Conservation (phyloP, 2,888 invertebrate genomes). For the Allophyes oxyacanthae region DNA sequence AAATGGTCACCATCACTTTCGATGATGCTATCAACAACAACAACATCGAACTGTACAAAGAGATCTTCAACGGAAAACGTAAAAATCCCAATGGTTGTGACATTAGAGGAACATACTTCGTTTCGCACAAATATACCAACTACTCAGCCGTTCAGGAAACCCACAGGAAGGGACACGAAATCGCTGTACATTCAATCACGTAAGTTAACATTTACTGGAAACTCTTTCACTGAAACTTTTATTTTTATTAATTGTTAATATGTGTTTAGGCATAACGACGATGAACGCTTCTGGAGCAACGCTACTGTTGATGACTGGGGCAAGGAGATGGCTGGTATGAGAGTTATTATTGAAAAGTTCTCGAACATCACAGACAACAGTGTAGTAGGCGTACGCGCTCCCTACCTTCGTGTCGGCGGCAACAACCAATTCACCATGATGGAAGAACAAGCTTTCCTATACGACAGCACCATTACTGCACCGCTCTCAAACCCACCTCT, state of each 20-base stretch:
- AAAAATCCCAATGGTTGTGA: slow-evolving; percentile 98
- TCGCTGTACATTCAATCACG: slow-evolving; percentile 98
- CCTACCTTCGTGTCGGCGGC: slow-evolving; percentile 97
- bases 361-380: slow-evolving; percentile 97
- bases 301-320: slow-evolving; percentile 98
- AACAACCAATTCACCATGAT: slow-evolving; percentile 99
- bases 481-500: slow-evolving; percentile 97
- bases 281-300: slow-evolving; percentile 97
- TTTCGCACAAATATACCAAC: slow-evolving; percentile 97
- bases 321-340: slow-evolving; percentile 98
- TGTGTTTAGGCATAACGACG: slow-evolving; percentile 93
- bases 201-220: slow-evolving; percentile 85
- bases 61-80: slow-evolving; percentile 96
- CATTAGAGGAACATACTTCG: slow-evolving; percentile 97
- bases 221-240: too few relatives aligned
- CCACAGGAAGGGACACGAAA: slow-evolving; percentile 97
- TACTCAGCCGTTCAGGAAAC: slow-evolving; percentile 98
- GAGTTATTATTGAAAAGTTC: slow-evolving; percentile 96
- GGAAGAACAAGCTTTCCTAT: slow-evolving; percentile 98
- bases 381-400: slow-evolving; percentile 96
- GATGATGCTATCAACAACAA: slow-evolving; percentile 98
- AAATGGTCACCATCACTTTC: slow-evolving; percentile 98
- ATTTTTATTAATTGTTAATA: too few relatives aligned
- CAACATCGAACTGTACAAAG: slow-evolving; percentile 97
- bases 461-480: slow-evolving; percentile 98